Conservation (phyloP, 2,888 invertebrate genomes). For the Drosophila algonquin region DNA sequence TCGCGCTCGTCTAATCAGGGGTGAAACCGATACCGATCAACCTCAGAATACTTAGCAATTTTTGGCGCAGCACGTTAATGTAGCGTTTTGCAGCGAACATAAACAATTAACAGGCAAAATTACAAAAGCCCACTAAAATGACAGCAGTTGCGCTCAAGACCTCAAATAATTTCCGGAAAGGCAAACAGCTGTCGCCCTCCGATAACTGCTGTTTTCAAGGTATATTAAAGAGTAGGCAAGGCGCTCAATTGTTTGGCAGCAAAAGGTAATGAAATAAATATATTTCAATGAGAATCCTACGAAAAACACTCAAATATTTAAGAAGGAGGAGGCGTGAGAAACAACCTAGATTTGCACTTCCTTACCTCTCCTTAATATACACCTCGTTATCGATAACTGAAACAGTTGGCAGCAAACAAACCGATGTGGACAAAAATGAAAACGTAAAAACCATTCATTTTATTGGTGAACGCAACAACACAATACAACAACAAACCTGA, state of each 20-base stretch:
- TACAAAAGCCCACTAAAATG: not conserved
- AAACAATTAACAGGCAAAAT: slow-evolving; percentile 33
- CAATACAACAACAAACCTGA: not conserved
- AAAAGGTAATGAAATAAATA: not conserved
- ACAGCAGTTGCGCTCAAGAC: not conserved
- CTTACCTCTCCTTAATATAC: not conserved
- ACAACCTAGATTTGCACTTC: not conserved
- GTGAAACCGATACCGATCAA: too few relatives aligned
- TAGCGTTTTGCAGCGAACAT: slow-evolving; percentile 17
- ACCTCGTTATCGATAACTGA: not conserved
- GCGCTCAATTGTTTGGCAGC: not conserved
- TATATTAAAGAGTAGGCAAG: not conserved
- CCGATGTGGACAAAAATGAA: slow-evolving; percentile 56
- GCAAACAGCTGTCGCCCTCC: slow-evolving; percentile 31
- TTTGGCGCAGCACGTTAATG: slow-evolving; percentile 16
- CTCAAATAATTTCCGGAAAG: slow-evolving; percentile 21
- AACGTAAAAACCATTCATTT: slow-evolving; percentile 25
- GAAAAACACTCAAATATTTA: too few relatives aligned
- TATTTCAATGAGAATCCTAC: too few relatives aligned
- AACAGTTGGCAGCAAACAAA: slow-evolving; percentile 48
- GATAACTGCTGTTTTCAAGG: slow-evolving; percentile 20
- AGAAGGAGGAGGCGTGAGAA: not conserved
- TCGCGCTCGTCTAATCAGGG: too few relatives aligned
- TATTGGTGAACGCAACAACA: not conserved
- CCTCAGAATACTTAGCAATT: slow-evolving; percentile 8